phyloP scores from a whole-genome alignment of 2,797 vertebrate genomes.

The Chiloscyllium punctatum region DNA sequence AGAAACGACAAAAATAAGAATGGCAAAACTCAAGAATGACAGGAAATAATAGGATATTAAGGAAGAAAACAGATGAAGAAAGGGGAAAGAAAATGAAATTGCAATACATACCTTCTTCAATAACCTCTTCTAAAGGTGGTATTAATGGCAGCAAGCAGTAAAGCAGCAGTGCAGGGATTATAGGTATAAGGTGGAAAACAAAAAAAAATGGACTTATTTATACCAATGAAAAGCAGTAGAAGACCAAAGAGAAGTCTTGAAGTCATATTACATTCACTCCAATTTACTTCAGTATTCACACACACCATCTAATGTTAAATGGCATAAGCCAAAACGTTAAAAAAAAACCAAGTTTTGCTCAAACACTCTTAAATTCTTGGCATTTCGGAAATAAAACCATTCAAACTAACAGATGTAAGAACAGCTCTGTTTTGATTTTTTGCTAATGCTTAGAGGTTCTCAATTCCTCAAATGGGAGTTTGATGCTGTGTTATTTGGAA shows the following conservation, averaged over 20 bases:
- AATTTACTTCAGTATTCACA: neutral
- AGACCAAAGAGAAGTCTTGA: neutral
- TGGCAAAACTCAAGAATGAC: neutral
- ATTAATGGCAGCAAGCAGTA: neutral
- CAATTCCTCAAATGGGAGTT: too few relatives aligned
- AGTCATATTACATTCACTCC: neutral
- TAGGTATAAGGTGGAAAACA: neutral
- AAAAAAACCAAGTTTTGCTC: neutral
- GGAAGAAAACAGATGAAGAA: neutral
- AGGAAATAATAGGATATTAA: neutral
- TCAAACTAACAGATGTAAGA: neutral
- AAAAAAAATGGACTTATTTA: neutral
- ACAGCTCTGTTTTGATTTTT: neutral
- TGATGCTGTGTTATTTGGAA: neutral
- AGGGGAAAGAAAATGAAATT: neutral
- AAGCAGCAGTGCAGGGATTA: constrained; percentile 12
- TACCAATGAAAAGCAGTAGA: neutral
- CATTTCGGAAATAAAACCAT: neutral
- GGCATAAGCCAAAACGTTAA: neutral
- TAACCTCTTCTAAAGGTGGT: neutral
- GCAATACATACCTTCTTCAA: constrained; percentile 14
- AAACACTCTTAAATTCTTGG: neutral
- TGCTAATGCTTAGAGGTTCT: neutral
- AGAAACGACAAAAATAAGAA: neutral
- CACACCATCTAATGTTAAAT: neutral